phyloP scores from a whole-genome alignment of 2,888 invertebrate species.

The Papilio elwesi region DNA sequence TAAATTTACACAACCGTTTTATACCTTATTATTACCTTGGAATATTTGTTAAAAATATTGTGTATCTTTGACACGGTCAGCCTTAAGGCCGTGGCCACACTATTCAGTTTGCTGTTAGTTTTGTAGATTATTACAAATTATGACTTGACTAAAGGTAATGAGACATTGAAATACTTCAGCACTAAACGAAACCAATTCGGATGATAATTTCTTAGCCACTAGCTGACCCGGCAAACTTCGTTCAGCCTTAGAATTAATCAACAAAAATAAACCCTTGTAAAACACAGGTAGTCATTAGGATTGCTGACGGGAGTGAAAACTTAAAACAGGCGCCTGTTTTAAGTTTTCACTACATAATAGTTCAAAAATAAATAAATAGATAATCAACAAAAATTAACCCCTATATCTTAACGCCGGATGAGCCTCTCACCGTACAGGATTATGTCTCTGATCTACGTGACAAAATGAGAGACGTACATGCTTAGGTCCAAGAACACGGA shows the following conservation, averaged over 20 bases:
- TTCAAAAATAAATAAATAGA: neutral
- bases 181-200: too few species aligned
- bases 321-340: too few species aligned
- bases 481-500: neutral
- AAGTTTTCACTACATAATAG: too few species aligned
- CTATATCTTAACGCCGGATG: neutral
- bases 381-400: too few species aligned
- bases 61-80: neutral
- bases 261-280: too few species aligned
- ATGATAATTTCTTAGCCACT: too few species aligned
- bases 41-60: conserved; percentile 8
- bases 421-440: neutral
- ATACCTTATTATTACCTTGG: too few species aligned
- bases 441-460: neutral
- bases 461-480: neutral
- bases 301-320: too few species aligned
- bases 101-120: neutral
- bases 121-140: conserved; percentile 19
- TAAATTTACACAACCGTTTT: neutral
- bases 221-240: too few species aligned
- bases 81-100: neutral
- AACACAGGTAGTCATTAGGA: too few species aligned
- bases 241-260: too few species aligned
- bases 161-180: neutral
- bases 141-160: neutral